A percentile compares a stretch with the other conserved stretches of the same genome.
These are phyloP conservation scores for Eidolon dupreanum DNA, from an alignment of 2,797 vertebrate species.

Conservation along the genomic window DNA sequence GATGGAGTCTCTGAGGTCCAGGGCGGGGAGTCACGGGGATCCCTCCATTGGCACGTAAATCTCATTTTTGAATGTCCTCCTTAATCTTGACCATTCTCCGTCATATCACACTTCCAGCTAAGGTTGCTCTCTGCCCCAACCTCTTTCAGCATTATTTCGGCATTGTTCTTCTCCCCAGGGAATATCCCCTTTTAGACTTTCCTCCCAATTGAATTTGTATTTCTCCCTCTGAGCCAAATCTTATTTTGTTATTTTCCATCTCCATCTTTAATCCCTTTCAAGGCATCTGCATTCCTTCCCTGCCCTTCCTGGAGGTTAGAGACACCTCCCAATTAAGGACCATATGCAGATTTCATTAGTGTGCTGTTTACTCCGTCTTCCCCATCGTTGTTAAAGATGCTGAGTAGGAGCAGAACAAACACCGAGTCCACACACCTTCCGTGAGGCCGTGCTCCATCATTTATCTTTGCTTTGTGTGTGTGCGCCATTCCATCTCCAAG, in stretches of 20 bases:
- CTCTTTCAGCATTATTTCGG: slow-evolving; percentile 8
- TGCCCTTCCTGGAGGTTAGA: neutral
- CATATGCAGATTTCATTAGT: slow-evolving; percentile 61
- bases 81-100: neutral
- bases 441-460: accelerated
- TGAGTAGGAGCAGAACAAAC: neutral
- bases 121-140: neutral
- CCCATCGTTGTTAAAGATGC: slow-evolving; percentile 31
- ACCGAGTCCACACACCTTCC: neutral
- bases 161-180: slow-evolving; percentile 54
- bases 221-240: slow-evolving; percentile 68
- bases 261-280: slow-evolving; percentile 4
- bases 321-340: slow-evolving; percentile 27
- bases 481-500: neutral
- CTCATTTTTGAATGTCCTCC: neutral
- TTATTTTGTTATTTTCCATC: slow-evolving; percentile 68
- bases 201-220: slow-evolving; percentile 70
- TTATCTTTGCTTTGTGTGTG: neutral
- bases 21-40: neutral
- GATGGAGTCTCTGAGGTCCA: neutral
- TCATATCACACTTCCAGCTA: neutral
- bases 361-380: neutral
- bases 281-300: neutral
- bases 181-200: slow-evolving; percentile 60
- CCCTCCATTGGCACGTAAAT: accelerated